These are phyloP conservation scores for Platichthys stellatus DNA, from an alignment of 2,113 vertebrate genomes.

Conservation along the genomic window DNA sequence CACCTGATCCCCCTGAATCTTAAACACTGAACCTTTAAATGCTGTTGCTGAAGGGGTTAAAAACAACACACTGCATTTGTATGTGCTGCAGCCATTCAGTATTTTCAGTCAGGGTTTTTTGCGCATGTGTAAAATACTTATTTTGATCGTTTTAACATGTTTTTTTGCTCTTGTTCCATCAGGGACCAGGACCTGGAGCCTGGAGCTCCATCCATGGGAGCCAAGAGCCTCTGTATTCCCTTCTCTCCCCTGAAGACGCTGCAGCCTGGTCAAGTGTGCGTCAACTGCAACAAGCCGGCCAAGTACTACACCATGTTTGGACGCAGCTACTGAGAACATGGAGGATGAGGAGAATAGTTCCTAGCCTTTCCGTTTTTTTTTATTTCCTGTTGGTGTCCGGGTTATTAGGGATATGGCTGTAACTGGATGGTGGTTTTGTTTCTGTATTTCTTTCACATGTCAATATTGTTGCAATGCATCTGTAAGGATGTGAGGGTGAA, in stretches of 20 bases:
- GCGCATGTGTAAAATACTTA: background rate
- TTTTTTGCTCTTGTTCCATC: background rate
- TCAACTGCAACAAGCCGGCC: constrained; percentile 90
- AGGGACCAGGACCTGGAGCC: constrained; percentile 98
- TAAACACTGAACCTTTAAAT: too few relatives aligned
- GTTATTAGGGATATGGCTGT: background rate
- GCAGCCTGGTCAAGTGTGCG: constrained; percentile 85
- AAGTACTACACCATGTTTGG: constrained; percentile 97
- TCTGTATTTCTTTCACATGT: constrained; percentile 9
- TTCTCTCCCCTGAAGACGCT: constrained; percentile 90
- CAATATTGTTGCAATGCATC: background rate
- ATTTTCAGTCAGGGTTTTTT: background rate
- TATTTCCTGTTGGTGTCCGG: constrained; percentile 9
- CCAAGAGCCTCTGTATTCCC: constrained; percentile 97
- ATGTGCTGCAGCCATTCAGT: too few relatives aligned
- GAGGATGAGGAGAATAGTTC: constrained; percentile 2
- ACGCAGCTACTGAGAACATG: constrained; percentile 88
- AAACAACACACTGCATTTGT: background rate
- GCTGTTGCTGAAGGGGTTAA: background rate
- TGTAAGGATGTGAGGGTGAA: background rate
- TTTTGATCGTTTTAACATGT: background rate
- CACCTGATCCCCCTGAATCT: too few relatives aligned
- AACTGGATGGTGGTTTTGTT: constrained; percentile 24
- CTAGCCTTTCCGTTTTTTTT: constrained; percentile 5
- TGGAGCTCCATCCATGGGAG: constrained; percentile 97